Conservation (phyloP, 2,113 vertebrate genomes). For the Theristicus caerulescens region DNA sequence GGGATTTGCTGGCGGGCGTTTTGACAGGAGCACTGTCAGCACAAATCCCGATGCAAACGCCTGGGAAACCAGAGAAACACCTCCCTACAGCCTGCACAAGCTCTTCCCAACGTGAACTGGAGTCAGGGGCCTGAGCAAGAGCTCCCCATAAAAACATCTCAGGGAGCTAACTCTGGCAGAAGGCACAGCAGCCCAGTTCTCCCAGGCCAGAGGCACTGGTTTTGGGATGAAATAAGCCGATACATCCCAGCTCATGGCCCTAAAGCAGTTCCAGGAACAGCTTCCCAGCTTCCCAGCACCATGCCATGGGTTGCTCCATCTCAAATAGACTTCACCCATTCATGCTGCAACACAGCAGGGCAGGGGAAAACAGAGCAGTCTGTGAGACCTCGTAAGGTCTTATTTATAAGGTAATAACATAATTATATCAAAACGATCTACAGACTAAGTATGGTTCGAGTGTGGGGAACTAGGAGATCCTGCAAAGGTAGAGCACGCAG, state of each 20-base stretch:
- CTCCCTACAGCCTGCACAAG: background rate
- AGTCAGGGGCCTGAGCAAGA: background rate
- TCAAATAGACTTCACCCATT: accelerated
- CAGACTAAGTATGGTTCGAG: background rate
- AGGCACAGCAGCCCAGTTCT: background rate
- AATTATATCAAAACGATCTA: background rate
- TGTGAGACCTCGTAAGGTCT: background rate
- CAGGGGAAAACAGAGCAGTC: background rate
- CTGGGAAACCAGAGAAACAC: background rate
- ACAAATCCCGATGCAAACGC: background rate
- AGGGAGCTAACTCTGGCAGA: background rate
- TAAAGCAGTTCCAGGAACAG: background rate
- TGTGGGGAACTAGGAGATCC: background rate
- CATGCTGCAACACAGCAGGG: background rate
- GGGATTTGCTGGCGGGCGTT: background rate
- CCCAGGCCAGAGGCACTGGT: background rate
- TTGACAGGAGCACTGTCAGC: background rate
- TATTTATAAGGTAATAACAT: background rate
- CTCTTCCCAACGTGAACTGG: background rate
- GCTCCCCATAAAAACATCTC: background rate
- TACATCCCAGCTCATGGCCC: background rate
- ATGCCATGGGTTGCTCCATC: background rate
- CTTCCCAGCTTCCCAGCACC: background rate
- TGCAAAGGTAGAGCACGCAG: background rate
- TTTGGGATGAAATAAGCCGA: background rate